Evolutionary conservation across 2,888 invertebrate species (phyloP), one percentile per base, ranked within the genome.

Genomic region (Apodemia zela): DNA sequence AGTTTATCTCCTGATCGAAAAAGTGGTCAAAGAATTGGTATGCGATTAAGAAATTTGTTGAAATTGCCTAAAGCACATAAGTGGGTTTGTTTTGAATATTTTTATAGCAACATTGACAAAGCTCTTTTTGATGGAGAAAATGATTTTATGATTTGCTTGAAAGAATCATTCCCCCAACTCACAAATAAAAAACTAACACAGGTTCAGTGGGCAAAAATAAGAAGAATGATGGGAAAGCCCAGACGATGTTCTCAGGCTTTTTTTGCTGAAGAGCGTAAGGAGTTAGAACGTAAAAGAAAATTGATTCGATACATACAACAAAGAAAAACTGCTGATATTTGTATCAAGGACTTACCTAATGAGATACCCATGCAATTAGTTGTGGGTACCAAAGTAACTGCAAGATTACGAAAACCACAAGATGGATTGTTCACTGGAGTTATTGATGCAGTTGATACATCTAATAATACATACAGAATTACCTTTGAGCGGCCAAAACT

Each of bases 1-100:
- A 86, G 68, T 80, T 89, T 84, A 79, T 93, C 95, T 18, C 95
- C 96, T 18, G 98, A 98, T 81, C 94, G 96, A 66, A 96, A 95
- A 80, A 94, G 96, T 71, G 98, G 98, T 0, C 98, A 98, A 76
- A 94, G 96, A 74, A 97, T 98, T 73, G 98, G 98, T 2, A 94
- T 97, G 89, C 93, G 98, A 69, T 89, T 98, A 66, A 93, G 98
- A 70, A 99, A 99, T 89, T 93, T 99, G 38, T 92, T 99, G 5
- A 99, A 99, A 87, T 89, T 99, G 69, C 99, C 99, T 0, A 99
- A 99, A 91, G 99, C 99, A 5, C 98, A 99, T 82, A 98, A 98
- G 87, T 99, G 99, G 98, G 99, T 99, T 10, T 99, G 98, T 84
- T 99, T 98, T 86, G 99, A 99, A 85, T 99, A 98, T 96, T 99